Evolutionary conservation across 2,888 invertebrate genomes (phyloP).

Genomic region (Altica lythri): DNA sequence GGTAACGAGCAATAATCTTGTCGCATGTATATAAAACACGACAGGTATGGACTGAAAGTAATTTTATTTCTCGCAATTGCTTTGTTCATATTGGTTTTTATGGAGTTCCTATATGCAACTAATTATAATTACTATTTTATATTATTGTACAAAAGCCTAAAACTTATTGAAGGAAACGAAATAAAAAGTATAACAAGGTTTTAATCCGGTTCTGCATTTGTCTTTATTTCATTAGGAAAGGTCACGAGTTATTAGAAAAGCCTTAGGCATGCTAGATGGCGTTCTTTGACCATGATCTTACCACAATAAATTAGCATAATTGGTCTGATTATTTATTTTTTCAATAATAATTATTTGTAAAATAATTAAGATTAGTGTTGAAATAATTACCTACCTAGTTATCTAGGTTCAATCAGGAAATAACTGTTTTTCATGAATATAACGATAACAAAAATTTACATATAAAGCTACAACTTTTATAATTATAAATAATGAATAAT

Average conservation of each 20-base stretch:
- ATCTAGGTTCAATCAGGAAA: not conserved
- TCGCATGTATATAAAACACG: not conserved
- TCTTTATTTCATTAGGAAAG: conserved; percentile 40
- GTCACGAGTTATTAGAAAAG: conserved; percentile 46
- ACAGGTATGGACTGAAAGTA: no score
- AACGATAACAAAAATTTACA: not conserved
- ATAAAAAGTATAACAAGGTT: no score
- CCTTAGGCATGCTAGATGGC: conserved; percentile 39
- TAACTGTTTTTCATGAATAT: no score
- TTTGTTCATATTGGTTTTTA: no score
- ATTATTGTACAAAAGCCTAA: no score
- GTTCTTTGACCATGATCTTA: conserved; percentile 52
- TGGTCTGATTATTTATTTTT: not conserved
- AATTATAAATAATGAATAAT: no score
- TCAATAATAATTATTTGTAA: not conserved
- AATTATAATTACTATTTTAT: no score
- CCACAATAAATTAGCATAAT: conserved; percentile 24
- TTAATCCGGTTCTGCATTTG: not conserved
- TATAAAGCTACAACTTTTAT: not conserved
- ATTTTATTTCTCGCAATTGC: no score
- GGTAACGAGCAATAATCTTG: not conserved
- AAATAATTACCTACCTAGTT: not conserved
- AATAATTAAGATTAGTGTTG: not conserved
- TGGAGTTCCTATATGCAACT: no score
- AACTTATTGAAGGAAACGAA: no score